Evolutionary conservation across 2,797 vertebrate genomes (phyloP), one percentile per base, ranked within the genome.

Genomic region (Falco naumanni): DNA sequence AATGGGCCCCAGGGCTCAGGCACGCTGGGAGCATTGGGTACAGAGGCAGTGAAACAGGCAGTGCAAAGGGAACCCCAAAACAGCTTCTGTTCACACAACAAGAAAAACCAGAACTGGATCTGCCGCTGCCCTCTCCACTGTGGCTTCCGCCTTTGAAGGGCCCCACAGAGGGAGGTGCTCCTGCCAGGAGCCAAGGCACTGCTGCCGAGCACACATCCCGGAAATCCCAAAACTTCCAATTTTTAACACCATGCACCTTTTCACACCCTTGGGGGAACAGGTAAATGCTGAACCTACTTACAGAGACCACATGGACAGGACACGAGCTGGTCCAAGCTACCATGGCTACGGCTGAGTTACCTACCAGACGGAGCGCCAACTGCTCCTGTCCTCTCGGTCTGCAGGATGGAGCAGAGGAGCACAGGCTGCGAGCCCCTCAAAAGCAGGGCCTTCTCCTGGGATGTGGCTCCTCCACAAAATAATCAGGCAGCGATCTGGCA

Each of bases 261-360:
- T 65, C 45, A 29, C 1, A 0, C 39, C 25, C 56, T 6, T 16
- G 13, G 8, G 12, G 45, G 8, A 90, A 68, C 4, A 3, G 20
- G 39, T 16, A 34, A 77, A 90, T 4, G 2, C 19, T 16, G 47
- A 93, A 22, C 25, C 53, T 59, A 24, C 57, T 70, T 59, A 66
- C 13, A 65, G 34, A 65, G 39, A 57, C 12, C 22, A 63, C 0
- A 0, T 3, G 28, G 33, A 70, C 17, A 63, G 10, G 53, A 87
- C 57, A 48, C 4, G 43, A 1, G 2, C 20, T 18, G 15, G 17
- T 43, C 24, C 34, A n/a, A 84, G 45, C 41, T 19, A 56, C 13
- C 3, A 14, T 9, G 54, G 41, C 33, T 68, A 45, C 50, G 3
- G 0, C 0, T 61, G 56, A 72, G 51, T 12, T 22, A 79, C 17